Percentiles rank a stretch among this genome's conserved stretches.
These are phyloP conservation scores for Plusia festucae DNA, from an alignment of 2,888 invertebrate genomes.

Conservation along the genomic window DNA sequence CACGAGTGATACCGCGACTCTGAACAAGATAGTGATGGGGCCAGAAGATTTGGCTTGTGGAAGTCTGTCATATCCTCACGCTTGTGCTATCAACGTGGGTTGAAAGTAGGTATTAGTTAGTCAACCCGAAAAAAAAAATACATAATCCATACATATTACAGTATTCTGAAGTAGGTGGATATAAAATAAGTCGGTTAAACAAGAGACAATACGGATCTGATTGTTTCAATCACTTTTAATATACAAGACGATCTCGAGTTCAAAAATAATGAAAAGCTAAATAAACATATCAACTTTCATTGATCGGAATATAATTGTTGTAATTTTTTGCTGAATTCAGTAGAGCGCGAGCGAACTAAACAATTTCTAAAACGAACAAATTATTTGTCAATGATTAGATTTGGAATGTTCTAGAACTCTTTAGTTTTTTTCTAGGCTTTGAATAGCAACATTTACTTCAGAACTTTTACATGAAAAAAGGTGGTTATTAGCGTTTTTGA, in stretches of 20 bases:
- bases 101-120: no score
- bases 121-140: no score
- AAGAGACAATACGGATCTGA: no score
- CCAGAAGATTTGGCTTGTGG: no score
- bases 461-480: not conserved
- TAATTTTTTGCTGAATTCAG: conserved; percentile 16
- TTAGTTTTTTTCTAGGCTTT: not conserved
- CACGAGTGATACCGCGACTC: no score
- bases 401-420: not conserved
- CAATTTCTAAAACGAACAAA: conserved; percentile 17
- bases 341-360: conserved; percentile 13
- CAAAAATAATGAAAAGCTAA: not conserved
- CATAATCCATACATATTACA: no score
- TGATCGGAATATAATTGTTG: conserved; percentile 5
- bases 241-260: not conserved
- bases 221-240: no score
- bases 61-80: no score
- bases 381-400: not conserved
- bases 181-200: no score
- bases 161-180: no score
- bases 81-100: no score
- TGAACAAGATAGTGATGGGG: no score
- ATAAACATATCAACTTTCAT: not conserved
- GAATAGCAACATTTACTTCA: not conserved
- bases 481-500: not conserved